phyloP scores from a whole-genome alignment of 2,113 vertebrate species.

The Aythya baeri region DNA sequence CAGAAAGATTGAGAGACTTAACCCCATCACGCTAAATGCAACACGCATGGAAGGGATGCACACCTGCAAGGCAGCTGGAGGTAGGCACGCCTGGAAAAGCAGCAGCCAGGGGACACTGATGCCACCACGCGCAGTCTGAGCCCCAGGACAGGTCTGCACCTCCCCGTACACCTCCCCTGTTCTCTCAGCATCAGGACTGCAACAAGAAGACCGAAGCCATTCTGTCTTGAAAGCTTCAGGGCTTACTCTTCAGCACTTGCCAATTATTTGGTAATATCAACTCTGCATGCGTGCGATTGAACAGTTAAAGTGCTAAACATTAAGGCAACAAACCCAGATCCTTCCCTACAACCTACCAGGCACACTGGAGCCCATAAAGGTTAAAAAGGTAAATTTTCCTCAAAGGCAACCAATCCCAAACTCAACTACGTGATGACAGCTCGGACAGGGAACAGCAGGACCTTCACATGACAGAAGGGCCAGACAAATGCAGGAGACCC shows the following conservation, averaged over 20 bases:
- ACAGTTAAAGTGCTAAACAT: neutral
- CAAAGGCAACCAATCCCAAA: rapidly evolving
- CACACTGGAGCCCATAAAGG: neutral
- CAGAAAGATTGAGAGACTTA: neutral
- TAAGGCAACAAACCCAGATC: neutral
- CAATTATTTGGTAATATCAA: neutral
- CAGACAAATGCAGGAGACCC: neutral
- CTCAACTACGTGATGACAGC: neutral
- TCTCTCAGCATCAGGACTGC: neutral
- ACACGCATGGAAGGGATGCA: rapidly evolving
- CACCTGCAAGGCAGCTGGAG: neutral
- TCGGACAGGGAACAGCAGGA: neutral
- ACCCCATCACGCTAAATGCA: neutral
- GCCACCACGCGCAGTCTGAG: neutral
- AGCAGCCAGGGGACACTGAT: neutral
- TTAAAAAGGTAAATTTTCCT: neutral
- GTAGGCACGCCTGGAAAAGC: neutral
- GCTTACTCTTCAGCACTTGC: neutral
- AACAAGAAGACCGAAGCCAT: rapidly evolving
- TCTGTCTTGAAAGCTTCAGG: neutral
- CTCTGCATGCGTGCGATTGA: rapidly evolving
- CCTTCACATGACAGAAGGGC: neutral
- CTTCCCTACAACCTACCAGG: neutral
- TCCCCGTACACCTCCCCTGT: neutral
- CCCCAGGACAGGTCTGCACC: neutral